These are phyloP conservation scores for Morinoia aosen DNA, from an alignment of 2,888 invertebrate genomes.

Conservation along the genomic window DNA sequence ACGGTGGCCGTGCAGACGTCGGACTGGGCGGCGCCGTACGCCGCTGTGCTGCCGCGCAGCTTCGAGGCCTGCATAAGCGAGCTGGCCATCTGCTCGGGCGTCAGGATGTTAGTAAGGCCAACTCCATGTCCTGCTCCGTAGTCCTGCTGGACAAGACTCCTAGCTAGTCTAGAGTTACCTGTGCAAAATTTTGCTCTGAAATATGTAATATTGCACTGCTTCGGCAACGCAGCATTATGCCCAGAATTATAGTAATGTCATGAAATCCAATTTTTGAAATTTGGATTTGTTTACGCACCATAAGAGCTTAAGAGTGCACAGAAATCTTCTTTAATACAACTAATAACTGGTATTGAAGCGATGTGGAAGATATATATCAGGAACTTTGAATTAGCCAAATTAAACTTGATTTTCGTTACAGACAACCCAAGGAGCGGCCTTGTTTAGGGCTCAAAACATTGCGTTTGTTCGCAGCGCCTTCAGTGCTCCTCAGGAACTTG, in stretches of 20 bases:
- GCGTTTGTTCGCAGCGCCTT: neutral
- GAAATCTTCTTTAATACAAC: too few species aligned
- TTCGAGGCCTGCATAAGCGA: slow-evolving; percentile 65
- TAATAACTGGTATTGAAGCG: neutral
- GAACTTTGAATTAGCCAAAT: neutral
- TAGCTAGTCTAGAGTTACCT: too few species aligned
- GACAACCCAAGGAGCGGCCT: neutral
- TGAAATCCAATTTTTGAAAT: too few species aligned
- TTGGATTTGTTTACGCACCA: too few species aligned
- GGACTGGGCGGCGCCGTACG: slow-evolving; percentile 58
- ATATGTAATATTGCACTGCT: too few species aligned
- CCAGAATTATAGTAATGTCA: too few species aligned
- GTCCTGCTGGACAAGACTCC: too few species aligned
- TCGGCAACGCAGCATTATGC: too few species aligned
- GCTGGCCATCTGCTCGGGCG: slow-evolving; percentile 62
- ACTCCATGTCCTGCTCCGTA: neutral
- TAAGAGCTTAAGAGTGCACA: too few species aligned
- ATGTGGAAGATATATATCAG: neutral
- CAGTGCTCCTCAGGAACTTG: slow-evolving; percentile 1
- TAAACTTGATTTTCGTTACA: neutral
- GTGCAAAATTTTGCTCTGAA: too few species aligned
- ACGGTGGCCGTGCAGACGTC: slow-evolving; percentile 58
- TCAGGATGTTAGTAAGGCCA: slow-evolving; percentile 60
- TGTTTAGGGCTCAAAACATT: neutral
- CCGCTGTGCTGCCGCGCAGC: slow-evolving; percentile 59